Evolutionary conservation across 2,888 invertebrate species (phyloP), one percentile per base, ranked within the genome.

Genomic region (Bibio marci): DNA sequence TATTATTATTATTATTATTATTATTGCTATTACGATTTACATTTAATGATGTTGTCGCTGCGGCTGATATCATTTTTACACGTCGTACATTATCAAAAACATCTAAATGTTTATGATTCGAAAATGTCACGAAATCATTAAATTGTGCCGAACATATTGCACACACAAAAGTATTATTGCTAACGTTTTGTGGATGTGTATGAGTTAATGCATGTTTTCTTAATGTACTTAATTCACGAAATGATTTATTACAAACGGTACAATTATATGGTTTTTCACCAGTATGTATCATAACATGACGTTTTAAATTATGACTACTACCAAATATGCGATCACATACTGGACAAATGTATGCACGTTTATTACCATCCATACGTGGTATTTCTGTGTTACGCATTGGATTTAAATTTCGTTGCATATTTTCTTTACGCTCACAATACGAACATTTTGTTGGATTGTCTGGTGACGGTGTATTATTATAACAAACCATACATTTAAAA

Each of bases 271-370:
- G 60, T 37, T 61, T 61, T 38, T 61, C 61, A 4, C 57, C 60
- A 0, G 61, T 61, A 41, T 60, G 60, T 15, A 61, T 60, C 60
- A 60, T 61, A 37, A 56, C 56, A 42, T 60, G 60, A 1, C 60
- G 55, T 38, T 59, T 59, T 1, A 60, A 52, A 45, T 60, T 60
- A 42, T 60, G 60, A 1, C 59, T 52, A 3, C 58, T 59, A 10
- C 60, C 60, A 41, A 60, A 60, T 4, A 56, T 52, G 3, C 61
- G 53, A 43, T 56, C 53, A 26, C 60, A 60, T n/a, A 59, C 43
- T 2, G 59, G 56, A 31, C 60, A 60, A 10, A 57, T 50, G 43
- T 56, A 60, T 27, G 54, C 53, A 36, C 52, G 50, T n/a, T 41
- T 43, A 28, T 42, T 38, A 17, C 39, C 36, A 33, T 34, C 34